Evolutionary conservation across 1,140 invertebrate species (phyloP), one percentile per base, ranked within the genome.

Genomic region (Eumaeus atala): DNA sequence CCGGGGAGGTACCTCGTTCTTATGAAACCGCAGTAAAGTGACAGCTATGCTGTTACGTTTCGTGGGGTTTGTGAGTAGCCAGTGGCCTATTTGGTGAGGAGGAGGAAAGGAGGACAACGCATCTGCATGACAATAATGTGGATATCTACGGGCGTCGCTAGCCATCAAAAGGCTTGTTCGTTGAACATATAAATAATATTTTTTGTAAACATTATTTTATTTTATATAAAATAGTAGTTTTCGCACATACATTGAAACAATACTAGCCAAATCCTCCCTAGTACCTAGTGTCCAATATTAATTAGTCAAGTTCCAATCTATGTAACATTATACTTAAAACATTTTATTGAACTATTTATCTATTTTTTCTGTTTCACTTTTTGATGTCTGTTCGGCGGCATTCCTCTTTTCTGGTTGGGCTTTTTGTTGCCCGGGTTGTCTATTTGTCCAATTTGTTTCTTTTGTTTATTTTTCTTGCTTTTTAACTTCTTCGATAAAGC

Each of bases 401-500:
- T 70, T 72, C 16, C 69, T 71, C 56, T 70, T 70, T 11, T 72
- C 51, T 59, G 21, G 21, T 71, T 65, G 21, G 60, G 66, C 38
- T 54, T 47, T 28, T 37, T 21, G 35, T 28, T 50, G 56, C 59
- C 59, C 35, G 54, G 59, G 50, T 59, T 61, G 59, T 66, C 69
- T 28, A 71, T 18, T 42, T 67, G 48, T 12, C 68, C 71, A 55
- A 74, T 64, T 55, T 62, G 52, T 40, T 87, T 88, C 14, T 76
- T 68, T 42, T 80, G 74, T 50, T 79, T 84, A 40, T 79, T 77
- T 18, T 72, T 61, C 49, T 79, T 76, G 36, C 76, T 77, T 64
- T 82, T 84, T 2, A 84, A 54, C 56, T 84, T 79, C 53, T 72
- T 79, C 3, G 77, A 54, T 16, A 59, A 71, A 18, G 59, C 59